Conservation (phyloP, 35 echinoderm and acorn worm genomes). For the Heliocidaris tuberculata region DNA sequence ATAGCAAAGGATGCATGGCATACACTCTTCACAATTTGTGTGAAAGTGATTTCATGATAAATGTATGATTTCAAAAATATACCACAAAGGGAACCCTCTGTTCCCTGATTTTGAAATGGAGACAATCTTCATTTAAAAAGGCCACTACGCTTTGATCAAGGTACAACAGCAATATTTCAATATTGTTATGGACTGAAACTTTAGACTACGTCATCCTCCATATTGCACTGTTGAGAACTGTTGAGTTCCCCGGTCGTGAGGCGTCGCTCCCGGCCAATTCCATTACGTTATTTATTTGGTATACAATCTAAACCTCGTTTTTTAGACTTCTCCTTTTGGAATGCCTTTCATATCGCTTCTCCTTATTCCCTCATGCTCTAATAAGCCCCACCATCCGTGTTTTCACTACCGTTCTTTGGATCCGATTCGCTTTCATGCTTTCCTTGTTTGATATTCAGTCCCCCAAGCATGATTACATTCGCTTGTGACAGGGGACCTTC, state of each 20-base stretch:
- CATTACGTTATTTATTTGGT: constrained; percentile 18
- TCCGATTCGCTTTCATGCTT: neutral
- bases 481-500: neutral
- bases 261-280: neutral
- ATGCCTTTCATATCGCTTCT: neutral
- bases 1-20: too few species aligned
- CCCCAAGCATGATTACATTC: neutral
- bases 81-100: too few species aligned
- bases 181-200: neutral
- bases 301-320: constrained; percentile 4
- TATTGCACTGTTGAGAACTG: neutral
- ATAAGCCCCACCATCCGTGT: neutral
- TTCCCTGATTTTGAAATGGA: too few species aligned
- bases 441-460: neutral
- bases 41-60: too few species aligned
- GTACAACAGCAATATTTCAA: neutral
- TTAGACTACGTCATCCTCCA: neutral
- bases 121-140: neutral
- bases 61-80: too few species aligned
- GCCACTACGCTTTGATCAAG: neutral
- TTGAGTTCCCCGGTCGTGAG: neutral
- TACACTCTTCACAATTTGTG: too few species aligned
- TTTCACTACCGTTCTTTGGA: neutral
- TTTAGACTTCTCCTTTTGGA: neutral
- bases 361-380: constrained; percentile 8